A percentile compares a stretch with the other conserved stretches of the same genome.
Evolutionary conservation across 1,140 invertebrate genomes (phyloP).

Genomic region (Orchestia grillus): DNA sequence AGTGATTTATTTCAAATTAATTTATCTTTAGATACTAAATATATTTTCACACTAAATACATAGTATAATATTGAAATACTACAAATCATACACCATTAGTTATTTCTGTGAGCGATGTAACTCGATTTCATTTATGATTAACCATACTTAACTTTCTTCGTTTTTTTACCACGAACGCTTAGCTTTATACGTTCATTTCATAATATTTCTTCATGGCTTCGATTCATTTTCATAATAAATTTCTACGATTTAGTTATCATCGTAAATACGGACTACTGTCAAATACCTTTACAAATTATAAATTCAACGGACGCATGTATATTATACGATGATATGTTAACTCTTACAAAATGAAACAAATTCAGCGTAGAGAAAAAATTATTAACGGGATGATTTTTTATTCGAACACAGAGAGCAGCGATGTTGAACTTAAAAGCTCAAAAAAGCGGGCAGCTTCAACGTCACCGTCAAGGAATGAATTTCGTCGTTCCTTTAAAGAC

Average conservation of each 20-base stretch:
- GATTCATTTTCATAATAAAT: not conserved
- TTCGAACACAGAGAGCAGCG: not conserved
- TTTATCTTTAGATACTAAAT: no score
- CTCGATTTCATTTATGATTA: not conserved
- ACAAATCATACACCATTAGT: not conserved
- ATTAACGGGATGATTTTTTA: not conserved
- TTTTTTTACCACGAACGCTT: no score
- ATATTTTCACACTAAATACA: no score
- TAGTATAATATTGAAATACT: not conserved
- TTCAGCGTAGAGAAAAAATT: not conserved
- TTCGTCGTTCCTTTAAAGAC: conserved; percentile 59
- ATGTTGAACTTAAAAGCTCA: not conserved
- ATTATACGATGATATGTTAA: not conserved
- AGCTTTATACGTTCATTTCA: not conserved
- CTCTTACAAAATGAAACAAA: not conserved
- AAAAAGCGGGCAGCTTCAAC: conserved; percentile 63
- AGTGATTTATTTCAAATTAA: no score
- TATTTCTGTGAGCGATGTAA: not conserved
- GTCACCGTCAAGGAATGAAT: conserved; percentile 62
- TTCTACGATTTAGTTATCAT: not conserved
- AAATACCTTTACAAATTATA: not conserved
- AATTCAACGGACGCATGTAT: not conserved
- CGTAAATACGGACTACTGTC: not conserved
- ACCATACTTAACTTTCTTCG: no score
- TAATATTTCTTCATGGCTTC: not conserved